Conservation (phyloP, 2,113 vertebrate species). For the Barbus barbus region DNA sequence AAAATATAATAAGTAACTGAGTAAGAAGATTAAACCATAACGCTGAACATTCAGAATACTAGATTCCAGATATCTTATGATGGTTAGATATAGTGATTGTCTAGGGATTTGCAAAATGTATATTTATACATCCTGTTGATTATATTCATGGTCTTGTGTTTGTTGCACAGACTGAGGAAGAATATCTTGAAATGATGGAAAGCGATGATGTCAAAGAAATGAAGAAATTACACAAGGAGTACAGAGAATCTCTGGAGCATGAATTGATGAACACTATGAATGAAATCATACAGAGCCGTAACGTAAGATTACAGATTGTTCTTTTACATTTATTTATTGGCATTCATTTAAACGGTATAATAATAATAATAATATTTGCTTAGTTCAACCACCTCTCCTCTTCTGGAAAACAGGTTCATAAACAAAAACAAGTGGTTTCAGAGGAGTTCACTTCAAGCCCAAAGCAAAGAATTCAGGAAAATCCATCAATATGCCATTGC, state of each 20-base stretch:
- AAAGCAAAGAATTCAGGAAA: neutral
- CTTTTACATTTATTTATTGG: neutral
- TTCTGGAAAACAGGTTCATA: neutral
- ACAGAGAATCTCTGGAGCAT: neutral
- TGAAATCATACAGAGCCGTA: neutral
- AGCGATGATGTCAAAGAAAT: slow-evolving; percentile 21
- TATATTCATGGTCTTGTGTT: neutral
- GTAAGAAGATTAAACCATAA: neutral
- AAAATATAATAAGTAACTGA: neutral
- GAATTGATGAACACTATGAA: neutral
- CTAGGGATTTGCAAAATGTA: neutral
- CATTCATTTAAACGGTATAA: neutral
- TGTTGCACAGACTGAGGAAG: slow-evolving; percentile 40
- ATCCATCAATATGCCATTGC: neutral
- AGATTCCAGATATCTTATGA: neutral
- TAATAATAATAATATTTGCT: neutral
- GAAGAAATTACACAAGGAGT: neutral
- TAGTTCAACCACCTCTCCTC: neutral
- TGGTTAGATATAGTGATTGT: neutral
- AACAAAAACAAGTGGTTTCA: neutral
- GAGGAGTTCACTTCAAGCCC: neutral
- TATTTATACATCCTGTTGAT: neutral
- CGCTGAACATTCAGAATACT: neutral
- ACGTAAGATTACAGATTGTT: neutral
- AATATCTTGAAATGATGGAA: slow-evolving; percentile 41